Evolutionary conservation across 2,113 vertebrate species (phyloP).

Genomic region (Paratilapia polleni): DNA sequence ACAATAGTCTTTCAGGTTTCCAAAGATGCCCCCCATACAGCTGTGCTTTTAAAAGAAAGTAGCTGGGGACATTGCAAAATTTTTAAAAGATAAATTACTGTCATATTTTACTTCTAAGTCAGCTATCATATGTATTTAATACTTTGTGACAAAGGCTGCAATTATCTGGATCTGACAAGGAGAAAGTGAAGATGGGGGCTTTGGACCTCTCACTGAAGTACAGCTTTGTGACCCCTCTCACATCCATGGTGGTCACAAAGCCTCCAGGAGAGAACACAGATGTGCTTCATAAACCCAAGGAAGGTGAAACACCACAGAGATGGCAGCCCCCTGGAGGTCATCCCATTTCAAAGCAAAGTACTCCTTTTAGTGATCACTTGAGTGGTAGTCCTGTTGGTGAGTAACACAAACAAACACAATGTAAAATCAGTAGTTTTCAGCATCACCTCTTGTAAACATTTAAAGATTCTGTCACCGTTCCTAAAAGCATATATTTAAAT

Average conservation of each 20-base stretch:
- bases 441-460: neutral
- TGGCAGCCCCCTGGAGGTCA: no score
- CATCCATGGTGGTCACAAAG: no score
- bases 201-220: slow-evolving; percentile 90
- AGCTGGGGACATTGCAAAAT: neutral
- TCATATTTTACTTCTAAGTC: neutral
- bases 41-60: neutral
- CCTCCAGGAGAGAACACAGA: no score
- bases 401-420: neutral
- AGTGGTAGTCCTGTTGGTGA: neutral
- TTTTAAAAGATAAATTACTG: neutral
- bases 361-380: neutral
- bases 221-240: neutral
- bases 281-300: no score
- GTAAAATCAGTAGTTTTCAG: neutral
- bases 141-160: slow-evolving; percentile 71
- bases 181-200: slow-evolving; percentile 80
- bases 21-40: neutral
- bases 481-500: neutral
- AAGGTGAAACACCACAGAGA: no score
- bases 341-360: neutral
- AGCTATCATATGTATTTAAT: no score
- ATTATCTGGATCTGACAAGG: slow-evolving; percentile 82
- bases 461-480: neutral
- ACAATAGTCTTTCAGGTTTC: neutral